Base-by-base conservation (phyloP, 1,140 invertebrate genomes). In the Parasteatoda tepidariorum region DNA sequence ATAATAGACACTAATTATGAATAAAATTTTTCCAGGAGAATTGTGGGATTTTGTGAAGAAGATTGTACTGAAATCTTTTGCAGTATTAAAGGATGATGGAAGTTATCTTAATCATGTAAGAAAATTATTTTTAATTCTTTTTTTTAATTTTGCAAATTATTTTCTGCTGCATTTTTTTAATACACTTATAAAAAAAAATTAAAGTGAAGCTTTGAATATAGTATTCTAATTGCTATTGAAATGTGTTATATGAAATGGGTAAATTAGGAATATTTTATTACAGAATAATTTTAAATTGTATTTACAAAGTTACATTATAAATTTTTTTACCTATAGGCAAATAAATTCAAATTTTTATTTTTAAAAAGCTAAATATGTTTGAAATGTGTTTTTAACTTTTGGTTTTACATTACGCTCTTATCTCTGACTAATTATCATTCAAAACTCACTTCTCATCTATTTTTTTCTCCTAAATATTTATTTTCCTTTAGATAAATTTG, bases 71-170 rank as follows among this genome's bases (percentile, higher is more conserved):
- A 91, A 93, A 15, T 93, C 95, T 1, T 92, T 96, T 87, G 92
- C 93, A 87, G 91, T 96, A 9, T 87, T 97, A 26, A 94, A 94
- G 86, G 91, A 93, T 0, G 91, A 86, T 71, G 96, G 96, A 57
- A 96, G 95, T 90, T 97, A 95, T 87, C 93, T 97, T 92, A 96
- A 95, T 7, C 95, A 97, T 89, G 95, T 95, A 89, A 91, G 92
- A 91, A 38, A 64, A 85, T 11, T 76, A n/a, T 85, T 84, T 68
- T 84, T 73, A n/a, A 55, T 30, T 70, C 33, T 41, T 6, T 7
- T 57, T 34, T 26, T 24, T 61, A 38, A 48, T 55, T 34, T 31
- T 41, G 13, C 48, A 55, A 57, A 28, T 38, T 55, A 68, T 26
- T 34, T 84, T 22, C 84, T 84, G 54, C 59, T 54, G 48, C 7